Percentiles rank a stretch among this genome's conserved stretches.
These are phyloP conservation scores for Phymatocera aterrima DNA, from an alignment of 2,888 invertebrate genomes.

Conservation along the genomic window DNA sequence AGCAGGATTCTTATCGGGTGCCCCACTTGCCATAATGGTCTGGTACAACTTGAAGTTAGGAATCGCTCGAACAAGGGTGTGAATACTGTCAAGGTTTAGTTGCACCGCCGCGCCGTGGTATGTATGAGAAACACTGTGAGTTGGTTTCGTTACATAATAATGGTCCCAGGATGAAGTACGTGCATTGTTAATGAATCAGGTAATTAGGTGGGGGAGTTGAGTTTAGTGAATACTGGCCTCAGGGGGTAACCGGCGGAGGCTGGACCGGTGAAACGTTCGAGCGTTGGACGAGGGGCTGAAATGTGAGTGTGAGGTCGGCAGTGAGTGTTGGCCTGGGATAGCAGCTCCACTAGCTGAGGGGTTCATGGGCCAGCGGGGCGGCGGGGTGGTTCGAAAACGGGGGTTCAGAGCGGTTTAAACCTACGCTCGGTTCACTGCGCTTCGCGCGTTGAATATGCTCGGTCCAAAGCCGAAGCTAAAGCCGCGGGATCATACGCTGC, in stretches of 20 bases:
- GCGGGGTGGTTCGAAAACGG: slow-evolving; percentile 2
- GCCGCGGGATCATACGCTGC: slow-evolving; percentile 39
- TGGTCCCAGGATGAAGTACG: slow-evolving; percentile 61
- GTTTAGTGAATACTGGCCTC: slow-evolving; percentile 46
- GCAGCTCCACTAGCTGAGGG: slow-evolving; percentile 2
- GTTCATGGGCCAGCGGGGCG: too few relatives aligned
- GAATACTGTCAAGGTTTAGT: neutral
- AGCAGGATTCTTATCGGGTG: too few relatives aligned
- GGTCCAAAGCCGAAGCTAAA: slow-evolving; percentile 39
- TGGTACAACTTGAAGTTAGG: too few relatives aligned
- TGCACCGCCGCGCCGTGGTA: neutral
- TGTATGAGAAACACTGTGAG: slow-evolving; percentile 39
- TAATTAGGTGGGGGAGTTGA: slow-evolving; percentile 56
- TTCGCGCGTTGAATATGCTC: slow-evolving; percentile 39
- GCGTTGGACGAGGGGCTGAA: slow-evolving; percentile 19
- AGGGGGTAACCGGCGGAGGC: slow-evolving; percentile 1
- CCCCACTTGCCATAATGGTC: too few relatives aligned
- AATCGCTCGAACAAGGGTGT: neutral
- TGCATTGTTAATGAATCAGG: slow-evolving; percentile 63
- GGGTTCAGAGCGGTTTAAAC: slow-evolving; percentile 36
- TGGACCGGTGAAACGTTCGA: slow-evolving; percentile 2
- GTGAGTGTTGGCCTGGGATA: slow-evolving; percentile 7
- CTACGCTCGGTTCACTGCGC: slow-evolving; percentile 41
- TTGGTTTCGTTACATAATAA: slow-evolving; percentile 55
- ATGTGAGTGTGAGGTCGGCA: neutral